These are phyloP conservation scores for Agrotis exclamationis DNA, from an alignment of 2,888 invertebrate species.

Conservation along the genomic window DNA sequence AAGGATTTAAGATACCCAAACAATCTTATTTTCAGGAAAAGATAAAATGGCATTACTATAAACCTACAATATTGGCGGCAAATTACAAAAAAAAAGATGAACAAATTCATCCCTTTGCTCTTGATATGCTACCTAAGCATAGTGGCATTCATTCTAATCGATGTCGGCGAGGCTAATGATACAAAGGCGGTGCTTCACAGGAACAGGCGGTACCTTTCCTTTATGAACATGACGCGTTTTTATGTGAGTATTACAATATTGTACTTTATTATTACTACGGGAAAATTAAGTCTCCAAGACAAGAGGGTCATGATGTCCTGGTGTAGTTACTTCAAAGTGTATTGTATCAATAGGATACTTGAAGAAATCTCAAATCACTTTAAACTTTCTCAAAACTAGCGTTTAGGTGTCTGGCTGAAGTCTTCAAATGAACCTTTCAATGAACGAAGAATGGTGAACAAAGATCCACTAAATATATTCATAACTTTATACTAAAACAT, in stretches of 20 bases:
- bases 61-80: background rate
- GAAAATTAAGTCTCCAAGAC: too few species aligned
- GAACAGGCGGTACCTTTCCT: constrained; percentile 77
- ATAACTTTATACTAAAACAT: too few species aligned
- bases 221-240: constrained; percentile 79
- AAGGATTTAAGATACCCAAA: background rate
- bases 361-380: too few species aligned
- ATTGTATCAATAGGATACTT: too few species aligned
- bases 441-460: too few species aligned
- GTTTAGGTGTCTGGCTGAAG: too few species aligned
- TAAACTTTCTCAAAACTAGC: too few species aligned
- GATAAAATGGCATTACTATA: constrained; percentile 19
- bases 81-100: constrained; percentile 56
- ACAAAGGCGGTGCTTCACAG: constrained; percentile 63
- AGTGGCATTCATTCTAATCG: constrained; percentile 73
- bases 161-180: constrained; percentile 74
- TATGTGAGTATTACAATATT: constrained; percentile 78
- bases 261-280: too few species aligned
- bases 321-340: too few species aligned
- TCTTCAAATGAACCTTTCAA: too few species aligned
- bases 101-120: constrained; percentile 68
- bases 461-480: too few species aligned
- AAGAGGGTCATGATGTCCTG: too few species aligned
- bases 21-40: background rate
- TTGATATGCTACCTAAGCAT: constrained; percentile 75